A percentile compares a stretch with the other conserved stretches of the same genome.
Conservation (phyloP, 1,140 invertebrate species). For the Dendroctonus ponderosae region DNA sequence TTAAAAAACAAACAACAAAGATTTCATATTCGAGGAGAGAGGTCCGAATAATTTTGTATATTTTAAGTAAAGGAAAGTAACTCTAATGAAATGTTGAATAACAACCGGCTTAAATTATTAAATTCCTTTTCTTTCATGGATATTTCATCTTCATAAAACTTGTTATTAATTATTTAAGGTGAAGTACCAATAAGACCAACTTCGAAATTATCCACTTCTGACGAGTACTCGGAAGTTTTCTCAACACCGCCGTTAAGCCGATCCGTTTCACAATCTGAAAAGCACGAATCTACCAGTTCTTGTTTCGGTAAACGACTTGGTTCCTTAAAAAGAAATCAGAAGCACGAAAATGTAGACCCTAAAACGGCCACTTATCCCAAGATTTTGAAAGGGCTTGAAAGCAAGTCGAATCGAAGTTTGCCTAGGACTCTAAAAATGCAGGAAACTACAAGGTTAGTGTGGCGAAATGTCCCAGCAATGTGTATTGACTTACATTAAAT, state of each 20-base stretch:
- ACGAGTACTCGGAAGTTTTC: slow-evolving; percentile 15
- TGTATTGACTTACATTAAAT: slow-evolving; percentile 2
- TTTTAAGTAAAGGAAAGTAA: too few species aligned
- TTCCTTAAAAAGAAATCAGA: slow-evolving; percentile 45
- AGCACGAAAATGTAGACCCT: slow-evolving; percentile 34
- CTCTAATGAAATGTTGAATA: too few species aligned
- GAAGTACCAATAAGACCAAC: slow-evolving; percentile 44
- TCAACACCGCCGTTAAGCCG: slow-evolving; percentile 16
- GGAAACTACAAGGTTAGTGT: slow-evolving; percentile 27
- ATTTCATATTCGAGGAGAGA: too few species aligned
- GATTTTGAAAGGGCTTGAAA: slow-evolving; percentile 40
- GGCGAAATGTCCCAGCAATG: neutral
- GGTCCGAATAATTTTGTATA: too few species aligned
- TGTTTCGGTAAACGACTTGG: slow-evolving; percentile 50
- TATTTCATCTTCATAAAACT: too few species aligned
- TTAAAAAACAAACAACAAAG: too few species aligned
- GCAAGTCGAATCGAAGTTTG: slow-evolving; percentile 43
- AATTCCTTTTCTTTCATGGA: too few species aligned
- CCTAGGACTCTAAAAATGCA: slow-evolving; percentile 45
- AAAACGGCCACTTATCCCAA: slow-evolving; percentile 46
- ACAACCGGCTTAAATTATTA: too few species aligned
- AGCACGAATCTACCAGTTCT: slow-evolving; percentile 45
- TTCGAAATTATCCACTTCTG: slow-evolving; percentile 5
- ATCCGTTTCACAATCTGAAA: slow-evolving; percentile 33
- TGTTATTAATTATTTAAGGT: slow-evolving; percentile 24